Evolutionary conservation across 2,113 vertebrate species (phyloP).

Genomic region (Hemiprocne comata): DNA sequence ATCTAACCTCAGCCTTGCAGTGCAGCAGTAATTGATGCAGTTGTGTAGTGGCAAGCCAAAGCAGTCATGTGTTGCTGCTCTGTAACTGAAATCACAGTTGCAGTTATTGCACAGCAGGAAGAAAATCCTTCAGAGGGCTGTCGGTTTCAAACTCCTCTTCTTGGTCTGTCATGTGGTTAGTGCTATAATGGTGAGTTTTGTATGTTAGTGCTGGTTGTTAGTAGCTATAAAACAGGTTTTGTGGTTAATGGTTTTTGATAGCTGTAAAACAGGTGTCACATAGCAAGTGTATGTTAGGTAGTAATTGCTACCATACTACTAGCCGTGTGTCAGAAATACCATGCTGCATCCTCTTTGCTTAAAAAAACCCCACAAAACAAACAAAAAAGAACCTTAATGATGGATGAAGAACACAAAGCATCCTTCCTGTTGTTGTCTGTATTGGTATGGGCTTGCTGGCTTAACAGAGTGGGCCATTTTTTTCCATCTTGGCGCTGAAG

Average conservation of each 20-base stretch:
- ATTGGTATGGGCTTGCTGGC: neutral
- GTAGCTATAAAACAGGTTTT: neutral
- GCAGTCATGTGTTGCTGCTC: neutral
- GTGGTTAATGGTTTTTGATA: neutral
- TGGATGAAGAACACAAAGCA: neutral
- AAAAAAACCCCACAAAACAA: neutral
- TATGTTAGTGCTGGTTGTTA: neutral
- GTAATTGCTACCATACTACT: neutral
- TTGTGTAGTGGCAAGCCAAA: neutral
- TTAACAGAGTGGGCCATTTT: neutral
- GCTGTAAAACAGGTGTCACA: neutral
- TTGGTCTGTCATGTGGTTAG: neutral
- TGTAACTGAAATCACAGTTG: neutral
- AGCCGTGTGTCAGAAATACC: neutral
- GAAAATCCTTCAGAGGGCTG: neutral
- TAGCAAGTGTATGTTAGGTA: neutral
- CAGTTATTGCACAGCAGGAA: neutral
- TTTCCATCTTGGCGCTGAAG: neutral
- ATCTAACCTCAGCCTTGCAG: neutral
- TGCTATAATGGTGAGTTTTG: neutral
- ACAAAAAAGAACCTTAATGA: neutral
- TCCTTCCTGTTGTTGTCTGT: neutral
- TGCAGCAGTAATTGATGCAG: neutral
- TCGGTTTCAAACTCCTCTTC: accelerated
- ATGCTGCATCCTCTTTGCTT: neutral